These are phyloP conservation scores for Tangara arthus DNA, from an alignment of 2,797 vertebrate species.

Conservation along the genomic window DNA sequence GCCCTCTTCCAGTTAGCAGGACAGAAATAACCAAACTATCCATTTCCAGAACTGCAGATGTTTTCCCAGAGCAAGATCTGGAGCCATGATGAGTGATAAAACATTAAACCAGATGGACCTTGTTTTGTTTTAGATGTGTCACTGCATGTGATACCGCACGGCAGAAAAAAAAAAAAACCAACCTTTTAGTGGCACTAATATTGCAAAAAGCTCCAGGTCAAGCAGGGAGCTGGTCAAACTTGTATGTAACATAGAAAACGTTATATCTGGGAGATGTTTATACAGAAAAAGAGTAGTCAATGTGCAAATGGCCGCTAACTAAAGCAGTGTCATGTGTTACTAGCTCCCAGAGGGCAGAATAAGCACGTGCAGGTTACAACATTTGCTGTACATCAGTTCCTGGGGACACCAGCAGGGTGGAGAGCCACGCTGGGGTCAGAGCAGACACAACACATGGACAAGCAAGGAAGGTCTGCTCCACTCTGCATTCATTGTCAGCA, in stretches of 20 bases:
- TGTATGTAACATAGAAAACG: neutral
- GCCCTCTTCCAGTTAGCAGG: slow-evolving; percentile 53
- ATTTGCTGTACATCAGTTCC: neutral
- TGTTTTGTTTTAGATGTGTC: slow-evolving; percentile 5
- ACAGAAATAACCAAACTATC: slow-evolving; percentile 51
- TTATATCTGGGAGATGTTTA: neutral
- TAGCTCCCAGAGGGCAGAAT: neutral
- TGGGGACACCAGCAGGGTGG: rapidly evolving
- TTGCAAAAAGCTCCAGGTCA: neutral
- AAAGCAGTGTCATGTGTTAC: neutral
- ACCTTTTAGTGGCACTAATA: neutral
- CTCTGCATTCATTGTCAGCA: neutral
- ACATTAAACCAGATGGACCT: neutral
- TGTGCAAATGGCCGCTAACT: neutral
- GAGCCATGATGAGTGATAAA: slow-evolving; percentile 8
- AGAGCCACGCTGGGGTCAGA: neutral
- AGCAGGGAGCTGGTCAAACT: neutral
- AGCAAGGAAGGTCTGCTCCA: neutral
- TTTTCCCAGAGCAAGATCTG: slow-evolving; percentile 29
- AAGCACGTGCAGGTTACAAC: rapidly evolving
- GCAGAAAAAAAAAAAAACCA: neutral
- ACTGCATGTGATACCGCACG: neutral
- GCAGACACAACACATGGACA: neutral
- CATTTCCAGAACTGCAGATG: slow-evolving; percentile 47
- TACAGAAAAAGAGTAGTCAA: neutral